Evolutionary conservation across 2,888 invertebrate genomes (phyloP).

Genomic region (Auanema freiburgensis): DNA sequence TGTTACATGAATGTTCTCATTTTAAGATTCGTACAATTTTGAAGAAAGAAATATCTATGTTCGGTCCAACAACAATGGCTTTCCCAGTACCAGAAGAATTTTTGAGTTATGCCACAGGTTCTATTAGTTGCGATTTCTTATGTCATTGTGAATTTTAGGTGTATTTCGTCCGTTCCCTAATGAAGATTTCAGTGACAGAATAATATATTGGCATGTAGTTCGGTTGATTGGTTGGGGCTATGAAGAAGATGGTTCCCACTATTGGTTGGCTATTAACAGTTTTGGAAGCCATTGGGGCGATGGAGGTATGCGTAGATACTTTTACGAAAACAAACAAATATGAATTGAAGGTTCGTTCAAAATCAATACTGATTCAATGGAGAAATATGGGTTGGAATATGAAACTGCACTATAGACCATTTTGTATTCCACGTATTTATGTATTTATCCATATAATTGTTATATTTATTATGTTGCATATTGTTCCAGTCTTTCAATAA

Average conservation of each 20-base stretch:
- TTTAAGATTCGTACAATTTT: constrained; percentile 53
- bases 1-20: background rate
- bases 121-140: background rate
- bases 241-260: constrained; percentile 51
- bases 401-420: constrained; percentile 49
- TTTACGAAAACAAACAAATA: background rate
- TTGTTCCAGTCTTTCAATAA: constrained; percentile 1
- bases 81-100: constrained; percentile 63
- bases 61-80: constrained; percentile 62
- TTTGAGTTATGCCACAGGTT: constrained; percentile 57
- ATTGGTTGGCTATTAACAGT: constrained; percentile 60
- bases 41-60: constrained; percentile 56
- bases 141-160: constrained; percentile 24
- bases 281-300: constrained; percentile 63
- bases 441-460: background rate
- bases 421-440: background rate
- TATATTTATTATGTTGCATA: background rate
- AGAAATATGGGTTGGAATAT: constrained; percentile 61
- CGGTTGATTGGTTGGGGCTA: constrained; percentile 62
- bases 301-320: constrained; percentile 40
- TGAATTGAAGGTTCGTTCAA: constrained; percentile 53
- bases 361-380: constrained; percentile 59
- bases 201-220: constrained; percentile 63
- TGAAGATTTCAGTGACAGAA: constrained; percentile 56
- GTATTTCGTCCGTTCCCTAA: constrained; percentile 60